These are phyloP conservation scores for Stenodera caucasica DNA, from an alignment of 2,888 invertebrate genomes.

Conservation along the genomic window DNA sequence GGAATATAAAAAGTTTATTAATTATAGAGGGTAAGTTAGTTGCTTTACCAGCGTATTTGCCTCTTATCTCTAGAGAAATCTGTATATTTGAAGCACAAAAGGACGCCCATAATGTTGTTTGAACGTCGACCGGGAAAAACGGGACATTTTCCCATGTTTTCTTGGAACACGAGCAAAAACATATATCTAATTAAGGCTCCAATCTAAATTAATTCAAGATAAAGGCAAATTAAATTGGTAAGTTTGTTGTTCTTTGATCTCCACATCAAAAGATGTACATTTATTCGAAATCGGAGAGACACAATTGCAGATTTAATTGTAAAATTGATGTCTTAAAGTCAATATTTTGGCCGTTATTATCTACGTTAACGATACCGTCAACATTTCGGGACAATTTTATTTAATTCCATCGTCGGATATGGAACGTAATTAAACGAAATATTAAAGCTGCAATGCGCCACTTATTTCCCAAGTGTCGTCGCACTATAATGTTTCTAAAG, in stretches of 20 bases:
- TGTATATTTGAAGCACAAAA: neutral
- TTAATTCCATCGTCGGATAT: slow-evolving; percentile 9
- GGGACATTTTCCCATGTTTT: neutral
- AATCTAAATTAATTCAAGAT: neutral
- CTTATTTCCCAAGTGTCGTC: slow-evolving; percentile 6
- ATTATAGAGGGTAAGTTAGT: slow-evolving; percentile 22
- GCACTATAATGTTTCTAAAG: slow-evolving; percentile 13
- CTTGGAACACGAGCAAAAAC: no score
- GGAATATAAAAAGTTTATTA: slow-evolving; percentile 15
- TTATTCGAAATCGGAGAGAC: no score
- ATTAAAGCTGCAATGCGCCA: slow-evolving; percentile 16
- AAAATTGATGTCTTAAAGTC: no score
- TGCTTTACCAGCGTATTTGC: slow-evolving; percentile 6
- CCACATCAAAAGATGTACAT: no score
- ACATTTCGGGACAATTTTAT: slow-evolving; percentile 13
- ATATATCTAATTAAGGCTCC: neutral
- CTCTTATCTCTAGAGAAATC: slow-evolving; percentile 26
- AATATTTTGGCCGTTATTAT: neutral
- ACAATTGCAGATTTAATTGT: no score
- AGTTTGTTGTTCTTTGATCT: no score
- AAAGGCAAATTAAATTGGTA: neutral
- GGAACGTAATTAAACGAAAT: slow-evolving; percentile 21
- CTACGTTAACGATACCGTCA: slow-evolving; percentile 3
- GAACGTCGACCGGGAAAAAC: neutral
- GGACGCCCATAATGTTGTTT: neutral